Base-by-base conservation (phyloP, 2,113 vertebrate species). In the Hystrix cristata region DNA sequence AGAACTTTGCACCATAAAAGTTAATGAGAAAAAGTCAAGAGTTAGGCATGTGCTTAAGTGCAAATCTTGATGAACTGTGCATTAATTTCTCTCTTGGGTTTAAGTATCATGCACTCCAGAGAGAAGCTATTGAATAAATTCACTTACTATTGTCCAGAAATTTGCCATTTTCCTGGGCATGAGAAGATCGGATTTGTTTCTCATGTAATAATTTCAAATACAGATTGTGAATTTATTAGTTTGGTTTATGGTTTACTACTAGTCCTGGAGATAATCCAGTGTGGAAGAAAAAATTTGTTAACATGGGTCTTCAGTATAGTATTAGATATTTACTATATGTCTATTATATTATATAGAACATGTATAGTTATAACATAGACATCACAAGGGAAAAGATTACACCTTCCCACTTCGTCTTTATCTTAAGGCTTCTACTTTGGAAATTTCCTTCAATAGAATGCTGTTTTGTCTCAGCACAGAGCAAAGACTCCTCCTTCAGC, bases 71-170 rank as follows among this genome's bases (percentile, higher is more conserved):
- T 98, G 98, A 98, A 97, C 97, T 97, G 89, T 97, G 82, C 96
- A 98, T 98, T 98, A 97, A 97, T 98, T 98, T 98, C 97, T 98
- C 98, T 97, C 97, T 98, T 97, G 98, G 96, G 85, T 97, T 98
- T 98, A 96, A 93, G 95, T 95, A 98, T 98, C 95, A 96, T 97
- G 92, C 91, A 93, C 92, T 98, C 94, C 89, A 82, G 74, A 92
- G 65, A 95, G 74, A 90, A 86, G 87, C 15, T 94, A 38, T 53
- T 71, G 78, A 81, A 80, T 83, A 92, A 87, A 85, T 95, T 94
- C 57, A 25, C 5, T 90, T 79, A 85, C 48, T 64, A 16, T 62
- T 67, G 78, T 23, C 6, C 51, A n/a, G 7, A 91, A 74, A 83
- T 38, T 69, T 80, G 64, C 29, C 74, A 78, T 23, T 34, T 87